These are phyloP conservation scores for Phocides pigmalion DNA, from an alignment of 1,140 invertebrate genomes.

Conservation along the genomic window DNA sequence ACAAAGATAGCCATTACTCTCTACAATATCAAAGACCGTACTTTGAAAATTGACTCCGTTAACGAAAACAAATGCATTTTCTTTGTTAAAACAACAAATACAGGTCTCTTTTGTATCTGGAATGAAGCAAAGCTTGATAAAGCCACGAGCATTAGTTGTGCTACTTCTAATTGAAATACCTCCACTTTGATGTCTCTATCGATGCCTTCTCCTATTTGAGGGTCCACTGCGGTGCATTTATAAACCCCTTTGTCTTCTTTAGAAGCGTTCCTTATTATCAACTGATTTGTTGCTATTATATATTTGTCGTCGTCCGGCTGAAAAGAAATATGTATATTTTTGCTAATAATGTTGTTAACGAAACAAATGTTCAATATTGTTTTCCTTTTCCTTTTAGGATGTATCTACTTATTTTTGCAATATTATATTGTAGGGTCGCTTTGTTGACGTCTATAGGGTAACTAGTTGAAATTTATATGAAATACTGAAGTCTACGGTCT, in stretches of 20 bases:
- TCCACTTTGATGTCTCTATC: constrained; percentile 57
- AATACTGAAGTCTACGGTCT: no score
- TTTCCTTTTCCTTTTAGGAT: no score
- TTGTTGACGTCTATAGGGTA: no score
- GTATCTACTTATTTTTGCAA: no score
- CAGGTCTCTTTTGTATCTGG: constrained; percentile 2
- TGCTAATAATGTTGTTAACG: no score
- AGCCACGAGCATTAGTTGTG: constrained; percentile 21
- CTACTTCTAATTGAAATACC: constrained; percentile 44
- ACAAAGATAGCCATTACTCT: no score
- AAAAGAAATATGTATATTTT: constrained; percentile 35
- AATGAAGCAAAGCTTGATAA: constrained; percentile 22
- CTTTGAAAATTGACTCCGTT: neutral
- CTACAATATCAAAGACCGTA: neutral
- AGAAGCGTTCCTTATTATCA: constrained; percentile 56
- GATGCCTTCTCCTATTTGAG: constrained; percentile 54
- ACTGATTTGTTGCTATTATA: constrained; percentile 47
- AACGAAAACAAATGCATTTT: neutral
- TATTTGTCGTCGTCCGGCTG: constrained; percentile 63
- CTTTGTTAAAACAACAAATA: constrained; percentile 20
- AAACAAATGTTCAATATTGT: no score
- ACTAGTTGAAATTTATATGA: no score
- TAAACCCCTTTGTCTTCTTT: constrained; percentile 61
- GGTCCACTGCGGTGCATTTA: constrained; percentile 57
- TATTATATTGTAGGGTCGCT: no score